These are phyloP conservation scores for Neofelis nebulosa DNA, from an alignment of 2,113 vertebrate species.

Conservation along the genomic window DNA sequence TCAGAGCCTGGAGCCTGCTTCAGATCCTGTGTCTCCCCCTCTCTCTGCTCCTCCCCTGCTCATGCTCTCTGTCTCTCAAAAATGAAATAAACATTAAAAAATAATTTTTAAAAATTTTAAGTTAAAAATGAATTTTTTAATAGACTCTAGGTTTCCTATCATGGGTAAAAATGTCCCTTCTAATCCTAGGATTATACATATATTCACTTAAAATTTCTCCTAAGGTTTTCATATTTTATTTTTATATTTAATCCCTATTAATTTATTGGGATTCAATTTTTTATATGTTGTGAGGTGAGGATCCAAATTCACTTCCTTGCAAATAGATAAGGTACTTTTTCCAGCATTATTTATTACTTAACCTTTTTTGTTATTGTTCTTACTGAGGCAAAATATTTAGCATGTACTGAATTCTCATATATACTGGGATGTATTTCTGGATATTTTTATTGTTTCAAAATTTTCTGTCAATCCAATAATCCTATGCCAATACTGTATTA, in stretches of 20 bases:
- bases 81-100: not conserved
- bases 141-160: not conserved
- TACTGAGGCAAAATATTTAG: not conserved
- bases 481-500: not conserved
- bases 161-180: not conserved
- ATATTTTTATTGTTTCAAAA: slow-evolving; percentile 8
- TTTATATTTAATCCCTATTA: slow-evolving; percentile 9
- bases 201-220: not conserved
- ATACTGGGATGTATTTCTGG: not conserved
- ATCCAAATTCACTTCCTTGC: not conserved
- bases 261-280: slow-evolving; percentile 12
- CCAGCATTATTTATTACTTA: not conserved
- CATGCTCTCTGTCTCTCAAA: too few species aligned
- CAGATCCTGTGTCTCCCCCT: too few species aligned
- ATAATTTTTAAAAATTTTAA: not conserved
- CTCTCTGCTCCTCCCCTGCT: too few species aligned
- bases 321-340: not conserved
- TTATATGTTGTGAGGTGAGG: not conserved
- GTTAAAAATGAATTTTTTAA: not conserved
- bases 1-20: too few species aligned
- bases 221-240: not conserved
- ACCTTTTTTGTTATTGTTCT: not conserved
- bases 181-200: not conserved
- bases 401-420: slow-evolving; percentile 20
- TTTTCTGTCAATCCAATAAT: not conserved